Conservation (phyloP, 1,140 invertebrate species). For the Brachionus paranguensis region DNA sequence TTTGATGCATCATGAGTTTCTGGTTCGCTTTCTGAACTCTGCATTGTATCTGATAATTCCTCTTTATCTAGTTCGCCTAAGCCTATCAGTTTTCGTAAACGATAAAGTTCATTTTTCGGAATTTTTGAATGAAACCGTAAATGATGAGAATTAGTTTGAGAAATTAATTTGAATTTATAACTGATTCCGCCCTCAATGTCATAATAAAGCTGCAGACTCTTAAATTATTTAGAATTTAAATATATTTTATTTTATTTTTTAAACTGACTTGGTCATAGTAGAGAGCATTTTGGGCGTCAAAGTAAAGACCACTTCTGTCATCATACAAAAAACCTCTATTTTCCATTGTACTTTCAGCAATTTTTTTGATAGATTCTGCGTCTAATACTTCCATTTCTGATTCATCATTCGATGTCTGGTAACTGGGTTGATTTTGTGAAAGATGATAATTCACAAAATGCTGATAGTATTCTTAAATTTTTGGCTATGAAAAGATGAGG, state of each 20-base stretch:
- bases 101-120: not conserved
- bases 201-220: not conserved
- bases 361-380: conserved; percentile 8
- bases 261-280: conserved; percentile 1
- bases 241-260: not conserved
- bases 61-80: not conserved
- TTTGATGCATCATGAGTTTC: not conserved
- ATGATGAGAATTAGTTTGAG: not conserved
- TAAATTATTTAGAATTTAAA: not conserved
- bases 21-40: not conserved
- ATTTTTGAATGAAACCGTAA: conserved; percentile 3
- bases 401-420: not conserved
- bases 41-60: not conserved
- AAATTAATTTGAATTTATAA: not conserved
- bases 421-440: not conserved
- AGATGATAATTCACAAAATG: conserved; percentile 6
- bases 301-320: not conserved
- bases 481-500: not conserved
- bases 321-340: not conserved
- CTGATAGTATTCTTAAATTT: conserved; percentile 11
- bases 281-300: conserved; percentile 6
- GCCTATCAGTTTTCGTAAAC: not conserved
- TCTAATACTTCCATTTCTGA: not conserved
- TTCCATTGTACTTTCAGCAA: not conserved
- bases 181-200: not conserved